Evolutionary conservation across 2,113 vertebrate genomes (phyloP).

Genomic region (Tragelaphus buxtoni): DNA sequence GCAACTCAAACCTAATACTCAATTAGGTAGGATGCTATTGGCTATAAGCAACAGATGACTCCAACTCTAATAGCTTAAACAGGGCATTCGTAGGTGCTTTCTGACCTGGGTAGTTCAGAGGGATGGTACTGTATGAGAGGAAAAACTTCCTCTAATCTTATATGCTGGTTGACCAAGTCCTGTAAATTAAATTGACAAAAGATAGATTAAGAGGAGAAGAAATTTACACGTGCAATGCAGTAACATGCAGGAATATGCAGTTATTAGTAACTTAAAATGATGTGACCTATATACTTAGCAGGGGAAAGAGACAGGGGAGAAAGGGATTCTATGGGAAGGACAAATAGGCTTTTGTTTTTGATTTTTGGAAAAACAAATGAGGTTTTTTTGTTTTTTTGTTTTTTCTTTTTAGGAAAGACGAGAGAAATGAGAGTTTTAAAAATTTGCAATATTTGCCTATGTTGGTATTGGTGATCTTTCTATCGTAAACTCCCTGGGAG

Average conservation of each 20-base stretch:
- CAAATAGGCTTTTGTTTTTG: not conserved
- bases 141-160: not conserved
- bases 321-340: not conserved
- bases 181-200: not conserved
- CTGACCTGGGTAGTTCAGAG: not conserved
- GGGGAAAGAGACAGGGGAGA: not conserved
- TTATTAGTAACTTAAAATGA: not conserved
- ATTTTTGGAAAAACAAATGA: not conserved
- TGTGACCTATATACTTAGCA: not conserved
- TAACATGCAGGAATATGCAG: not conserved
- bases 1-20: not conserved
- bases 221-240: not conserved
- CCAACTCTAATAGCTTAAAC: not conserved
- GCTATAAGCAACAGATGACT: not conserved
- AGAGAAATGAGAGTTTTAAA: not conserved
- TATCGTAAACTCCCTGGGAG: not conserved
- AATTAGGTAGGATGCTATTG: not conserved
- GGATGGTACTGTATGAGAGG: not conserved
- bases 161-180: not conserved
- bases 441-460: not conserved
- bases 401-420: not conserved
- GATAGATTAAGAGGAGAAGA: not conserved
- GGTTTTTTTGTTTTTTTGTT: not conserved
- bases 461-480: not conserved
- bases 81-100: not conserved